These are phyloP conservation scores for Chanos chanos DNA, from an alignment of 2,797 vertebrate genomes.

Conservation along the genomic window DNA sequence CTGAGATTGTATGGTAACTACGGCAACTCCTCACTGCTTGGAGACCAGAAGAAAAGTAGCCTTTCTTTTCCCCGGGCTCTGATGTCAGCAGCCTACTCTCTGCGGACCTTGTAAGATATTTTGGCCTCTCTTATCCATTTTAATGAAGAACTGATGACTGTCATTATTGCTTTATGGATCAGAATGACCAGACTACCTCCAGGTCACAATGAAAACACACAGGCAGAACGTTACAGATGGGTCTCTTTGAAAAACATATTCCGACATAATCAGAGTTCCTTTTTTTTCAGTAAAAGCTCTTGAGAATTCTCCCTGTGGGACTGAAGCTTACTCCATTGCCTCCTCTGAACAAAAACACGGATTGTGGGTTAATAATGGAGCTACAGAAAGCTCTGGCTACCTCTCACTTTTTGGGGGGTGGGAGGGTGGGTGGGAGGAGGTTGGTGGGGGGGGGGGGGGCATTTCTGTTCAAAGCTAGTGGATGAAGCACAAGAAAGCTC, in stretches of 20 bases:
- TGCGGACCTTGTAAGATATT: neutral
- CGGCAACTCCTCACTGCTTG: too few relatives aligned
- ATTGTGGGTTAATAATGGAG: conserved; percentile 44
- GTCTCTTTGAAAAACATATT: conserved; percentile 37
- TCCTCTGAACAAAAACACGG: conserved; percentile 34
- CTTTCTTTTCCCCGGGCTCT: conserved; percentile 1
- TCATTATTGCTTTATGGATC: conserved; percentile 12
- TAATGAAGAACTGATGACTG: conserved; percentile 26
- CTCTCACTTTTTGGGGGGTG: conserved; percentile 45
- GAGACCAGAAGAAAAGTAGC: too few relatives aligned
- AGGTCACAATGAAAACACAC: conserved; percentile 15
- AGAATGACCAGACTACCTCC: conserved; percentile 19
- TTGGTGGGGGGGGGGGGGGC: too few relatives aligned
- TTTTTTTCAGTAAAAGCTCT: conserved; percentile 32
- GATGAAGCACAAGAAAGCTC: conserved; percentile 35
- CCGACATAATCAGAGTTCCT: conserved; percentile 40
- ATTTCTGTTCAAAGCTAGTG: conserved; percentile 43
- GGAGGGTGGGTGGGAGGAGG: too few relatives aligned
- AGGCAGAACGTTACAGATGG: conserved; percentile 29
- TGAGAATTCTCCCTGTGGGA: conserved; percentile 27
- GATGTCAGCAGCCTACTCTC: neutral
- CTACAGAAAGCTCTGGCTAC: conserved; percentile 42
- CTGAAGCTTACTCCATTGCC: conserved; percentile 29
- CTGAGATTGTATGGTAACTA: neutral
- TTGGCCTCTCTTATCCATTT: neutral